phyloP scores from a whole-genome alignment of 2,113 vertebrate genomes.

The Xiphophorus maculatus region DNA sequence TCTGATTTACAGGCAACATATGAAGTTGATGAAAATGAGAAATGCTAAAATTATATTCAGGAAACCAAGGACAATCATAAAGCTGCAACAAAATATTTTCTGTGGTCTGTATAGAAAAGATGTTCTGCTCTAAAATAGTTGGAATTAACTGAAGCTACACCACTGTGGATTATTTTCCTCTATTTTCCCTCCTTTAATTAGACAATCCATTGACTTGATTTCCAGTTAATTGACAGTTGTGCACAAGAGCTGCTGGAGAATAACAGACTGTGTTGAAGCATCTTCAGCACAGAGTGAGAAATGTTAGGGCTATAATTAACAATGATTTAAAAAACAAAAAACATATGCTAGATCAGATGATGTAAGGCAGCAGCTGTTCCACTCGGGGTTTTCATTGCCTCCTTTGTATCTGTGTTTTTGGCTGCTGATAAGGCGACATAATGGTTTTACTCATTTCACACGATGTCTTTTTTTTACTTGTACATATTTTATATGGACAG shows the following conservation, averaged over 20 bases:
- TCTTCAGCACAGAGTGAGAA: not conserved
- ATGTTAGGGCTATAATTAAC: not conserved
- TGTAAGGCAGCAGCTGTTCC: slow-evolving; percentile 11
- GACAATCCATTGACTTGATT: not conserved
- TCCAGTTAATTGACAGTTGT: not conserved
- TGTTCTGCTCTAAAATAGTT: not conserved
- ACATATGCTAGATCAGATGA: not conserved
- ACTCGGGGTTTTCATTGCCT: slow-evolving; percentile 15
- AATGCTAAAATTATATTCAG: not conserved
- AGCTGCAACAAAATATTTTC: not conserved
- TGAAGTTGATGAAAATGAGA: not conserved
- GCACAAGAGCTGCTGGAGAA: slow-evolving; percentile 2
- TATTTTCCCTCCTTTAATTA: slow-evolving; percentile 2
- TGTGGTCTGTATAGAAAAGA: not conserved
- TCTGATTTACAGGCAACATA: slow-evolving; percentile 10
- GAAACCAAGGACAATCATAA: not conserved
- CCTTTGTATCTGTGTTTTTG: slow-evolving; percentile 21
- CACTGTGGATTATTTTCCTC: not conserved
- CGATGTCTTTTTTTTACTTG: slow-evolving; percentile 24
- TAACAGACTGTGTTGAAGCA: not conserved
- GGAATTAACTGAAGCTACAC: not conserved
- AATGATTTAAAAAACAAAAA: not conserved
- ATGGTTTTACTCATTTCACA: slow-evolving; percentile 9
- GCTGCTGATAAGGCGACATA: slow-evolving; percentile 21
- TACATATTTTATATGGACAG: slow-evolving; percentile 9